Base-by-base conservation (phyloP, 2,113 vertebrate species). In the Pomatostomus ruficeps region DNA sequence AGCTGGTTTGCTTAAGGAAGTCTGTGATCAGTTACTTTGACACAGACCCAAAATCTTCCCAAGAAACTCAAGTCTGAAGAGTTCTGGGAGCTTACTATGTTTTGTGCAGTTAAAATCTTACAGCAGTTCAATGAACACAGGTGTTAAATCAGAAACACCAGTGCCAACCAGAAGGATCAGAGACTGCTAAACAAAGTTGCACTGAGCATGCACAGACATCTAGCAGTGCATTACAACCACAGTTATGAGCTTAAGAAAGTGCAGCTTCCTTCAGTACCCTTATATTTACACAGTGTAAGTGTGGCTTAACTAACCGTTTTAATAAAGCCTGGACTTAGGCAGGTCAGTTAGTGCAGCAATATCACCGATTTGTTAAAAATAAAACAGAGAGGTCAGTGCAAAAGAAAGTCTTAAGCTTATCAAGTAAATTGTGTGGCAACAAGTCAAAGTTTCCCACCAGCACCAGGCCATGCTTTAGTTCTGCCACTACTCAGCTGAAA, bases 251-350 rank as follows among this genome's bases (percentile, higher is more conserved):
- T 43, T 66, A 43, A 46, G 14, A 24, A 33, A 28, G 23, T 12
- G 35, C 31, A 59, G 43, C 25, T 52, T 67, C 46, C 68, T 65
- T 45, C 28, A 61, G 28, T 15, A 35, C 8, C 29, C 23, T 48
- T 23, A 10, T 3, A 65, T 12, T 68, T 59, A 36, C 0, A 1
- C 13, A 35, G 11, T 2, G 1, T 28, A 80, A 46, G 26, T 21
- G 42, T 5, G 83, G 24, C 7, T 82, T 38, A 42, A 70, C 54
- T 45, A 88, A 65, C 3, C 5, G 40, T 35, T 42, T 36, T 9
- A 67, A 31, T 45, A 73, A 68, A 63, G 10, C 20, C 23, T 26
- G 6, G n/a, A 45, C 36, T 85, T 48, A 31, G 40, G 4, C 35
- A 72, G 59, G 24, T 17, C 2, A 0, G 15, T 33, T 31, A 74